Conservation (phyloP, 2,113 vertebrate genomes). For the Campylorhamphus procurvoides region DNA sequence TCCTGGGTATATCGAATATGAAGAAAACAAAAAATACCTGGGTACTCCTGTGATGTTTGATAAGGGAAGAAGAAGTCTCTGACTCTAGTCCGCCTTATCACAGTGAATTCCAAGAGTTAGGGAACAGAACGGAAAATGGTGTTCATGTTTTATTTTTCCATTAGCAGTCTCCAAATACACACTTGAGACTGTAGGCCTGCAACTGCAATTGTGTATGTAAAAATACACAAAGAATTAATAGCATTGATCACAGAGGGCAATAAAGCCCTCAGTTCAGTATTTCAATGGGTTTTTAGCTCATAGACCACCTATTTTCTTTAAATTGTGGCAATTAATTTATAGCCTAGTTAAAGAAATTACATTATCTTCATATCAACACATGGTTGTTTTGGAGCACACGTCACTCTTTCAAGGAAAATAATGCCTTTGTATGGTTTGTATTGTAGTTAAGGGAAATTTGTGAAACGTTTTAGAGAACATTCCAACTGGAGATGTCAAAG, state of each 20-base stretch:
- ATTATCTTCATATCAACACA: neutral
- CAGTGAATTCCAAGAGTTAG: neutral
- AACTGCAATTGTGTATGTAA: neutral
- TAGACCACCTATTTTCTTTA: neutral
- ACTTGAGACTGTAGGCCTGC: neutral
- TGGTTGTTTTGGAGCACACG: neutral
- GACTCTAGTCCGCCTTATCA: neutral
- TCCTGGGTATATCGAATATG: neutral
- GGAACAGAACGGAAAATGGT: neutral
- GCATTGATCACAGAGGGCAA: neutral
- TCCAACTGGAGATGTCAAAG: neutral
- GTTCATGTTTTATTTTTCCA: constrained; percentile 20
- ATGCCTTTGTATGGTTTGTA: neutral
- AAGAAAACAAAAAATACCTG: neutral
- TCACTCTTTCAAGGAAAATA: neutral
- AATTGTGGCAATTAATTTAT: neutral
- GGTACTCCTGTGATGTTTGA: neutral
- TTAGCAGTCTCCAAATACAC: neutral
- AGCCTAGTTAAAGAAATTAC: neutral
- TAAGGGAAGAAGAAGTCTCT: neutral
- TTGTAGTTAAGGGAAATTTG: neutral
- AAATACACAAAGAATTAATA: constrained; percentile 37
- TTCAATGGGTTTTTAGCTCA: neutral
- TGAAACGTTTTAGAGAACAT: neutral
- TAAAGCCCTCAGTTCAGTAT: neutral